These are phyloP conservation scores for Aleiodes testaceus DNA, from an alignment of 2,888 invertebrate genomes.

Conservation along the genomic window DNA sequence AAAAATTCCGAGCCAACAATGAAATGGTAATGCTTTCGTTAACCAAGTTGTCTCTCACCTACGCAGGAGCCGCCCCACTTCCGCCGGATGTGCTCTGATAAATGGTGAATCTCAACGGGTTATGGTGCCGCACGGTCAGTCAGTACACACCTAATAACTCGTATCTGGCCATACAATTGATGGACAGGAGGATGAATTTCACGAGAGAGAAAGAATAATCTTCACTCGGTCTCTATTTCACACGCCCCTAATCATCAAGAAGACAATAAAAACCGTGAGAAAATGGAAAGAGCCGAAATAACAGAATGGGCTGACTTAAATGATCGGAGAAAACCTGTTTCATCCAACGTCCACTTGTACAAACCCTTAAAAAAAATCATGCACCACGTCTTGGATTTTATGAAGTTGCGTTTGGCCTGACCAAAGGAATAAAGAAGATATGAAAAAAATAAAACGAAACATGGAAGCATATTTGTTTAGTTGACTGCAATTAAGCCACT, in stretches of 20 bases:
- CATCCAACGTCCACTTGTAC: neutral
- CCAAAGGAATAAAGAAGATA: slow-evolving; percentile 36
- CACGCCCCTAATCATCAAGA: neutral
- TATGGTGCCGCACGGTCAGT: slow-evolving; percentile 54
- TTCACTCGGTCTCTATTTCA: slow-evolving; percentile 5
- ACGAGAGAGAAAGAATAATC: neutral
- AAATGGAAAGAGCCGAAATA: slow-evolving; percentile 46
- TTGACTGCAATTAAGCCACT: slow-evolving; percentile 73
- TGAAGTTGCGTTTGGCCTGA: neutral
- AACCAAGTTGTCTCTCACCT: slow-evolving; percentile 63
- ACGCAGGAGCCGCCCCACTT: slow-evolving; percentile 71
- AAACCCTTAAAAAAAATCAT: neutral
- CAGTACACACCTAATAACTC: slow-evolving; percentile 47
- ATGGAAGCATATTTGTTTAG: slow-evolving; percentile 70
- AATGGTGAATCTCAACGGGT: slow-evolving; percentile 65
- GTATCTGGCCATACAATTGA: neutral
- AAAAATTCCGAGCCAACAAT: slow-evolving; percentile 9
- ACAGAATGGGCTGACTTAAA: slow-evolving; percentile 47
- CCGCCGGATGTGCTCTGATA: slow-evolving; percentile 72
- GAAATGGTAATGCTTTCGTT: slow-evolving; percentile 31
- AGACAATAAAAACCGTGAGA: slow-evolving; percentile 46
- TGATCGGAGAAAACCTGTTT: slow-evolving; percentile 23
- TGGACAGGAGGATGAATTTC: too few species aligned
- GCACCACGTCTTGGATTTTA: neutral
- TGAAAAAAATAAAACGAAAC: slow-evolving; percentile 42